Conservation (phyloP, 2,113 vertebrate species). For the Polypterus senegalus region DNA sequence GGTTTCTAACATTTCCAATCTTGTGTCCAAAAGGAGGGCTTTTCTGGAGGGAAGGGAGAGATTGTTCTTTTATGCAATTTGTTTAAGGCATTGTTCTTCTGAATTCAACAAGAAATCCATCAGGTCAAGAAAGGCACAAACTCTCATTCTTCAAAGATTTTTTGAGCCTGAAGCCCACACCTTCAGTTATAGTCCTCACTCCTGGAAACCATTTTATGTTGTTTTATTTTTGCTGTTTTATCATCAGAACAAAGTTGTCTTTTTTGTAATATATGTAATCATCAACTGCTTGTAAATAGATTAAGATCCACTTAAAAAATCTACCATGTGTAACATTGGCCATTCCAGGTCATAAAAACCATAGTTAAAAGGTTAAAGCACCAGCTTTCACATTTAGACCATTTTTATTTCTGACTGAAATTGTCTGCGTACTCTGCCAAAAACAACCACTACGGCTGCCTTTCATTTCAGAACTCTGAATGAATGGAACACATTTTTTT, state of each 20-base stretch:
- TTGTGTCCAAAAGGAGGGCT: constrained; percentile 12
- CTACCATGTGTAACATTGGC: constrained; percentile 10
- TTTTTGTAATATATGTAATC: constrained; percentile 8
- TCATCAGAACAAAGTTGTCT: constrained; percentile 11
- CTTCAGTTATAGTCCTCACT: constrained; percentile 29
- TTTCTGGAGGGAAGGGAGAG: constrained; percentile 26
- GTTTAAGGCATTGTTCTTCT: constrained; percentile 18
- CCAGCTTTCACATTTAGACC: constrained; percentile 31
- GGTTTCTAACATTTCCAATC: constrained; percentile 26
- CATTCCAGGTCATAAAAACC: constrained; percentile 13
- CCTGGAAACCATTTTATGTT: background rate
- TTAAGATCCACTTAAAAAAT: constrained; percentile 10
- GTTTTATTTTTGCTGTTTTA: constrained; percentile 20
- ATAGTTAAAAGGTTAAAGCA: constrained; percentile 37
- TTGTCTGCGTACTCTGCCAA: constrained; percentile 9
- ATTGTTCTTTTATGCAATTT: background rate
- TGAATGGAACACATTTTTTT: constrained; percentile 26
- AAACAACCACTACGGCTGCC: constrained; percentile 1
- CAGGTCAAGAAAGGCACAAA: constrained; percentile 66
- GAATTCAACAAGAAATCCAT: constrained; percentile 35
- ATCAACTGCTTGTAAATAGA: constrained; percentile 7
- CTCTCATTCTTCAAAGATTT: constrained; percentile 54
- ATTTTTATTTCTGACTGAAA: constrained; percentile 11
- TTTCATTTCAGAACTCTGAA: constrained; percentile 9
- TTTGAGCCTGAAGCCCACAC: constrained; percentile 36